Conservation (phyloP, 1,140 invertebrate genomes). For the Zaprionus nigranus region DNA sequence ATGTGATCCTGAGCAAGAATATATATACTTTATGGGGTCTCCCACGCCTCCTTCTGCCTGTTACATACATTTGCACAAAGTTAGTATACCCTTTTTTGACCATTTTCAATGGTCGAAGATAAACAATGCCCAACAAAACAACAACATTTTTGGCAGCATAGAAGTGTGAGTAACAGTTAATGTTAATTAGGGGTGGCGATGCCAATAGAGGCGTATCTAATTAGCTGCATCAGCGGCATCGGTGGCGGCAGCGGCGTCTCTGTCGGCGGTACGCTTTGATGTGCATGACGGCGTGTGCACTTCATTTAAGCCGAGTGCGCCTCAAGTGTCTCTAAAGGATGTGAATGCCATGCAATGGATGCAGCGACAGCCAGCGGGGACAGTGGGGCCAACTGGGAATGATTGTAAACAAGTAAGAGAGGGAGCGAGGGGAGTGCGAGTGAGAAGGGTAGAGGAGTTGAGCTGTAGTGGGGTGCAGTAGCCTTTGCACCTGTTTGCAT, state of each 20-base stretch:
- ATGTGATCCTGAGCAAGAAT: too few species aligned
- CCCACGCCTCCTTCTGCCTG: too few species aligned
- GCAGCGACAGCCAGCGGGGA: slow-evolving; percentile 15
- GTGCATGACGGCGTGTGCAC: slow-evolving; percentile 77
- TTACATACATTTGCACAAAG: too few species aligned
- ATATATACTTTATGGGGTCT: too few species aligned
- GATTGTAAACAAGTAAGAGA: background rate
- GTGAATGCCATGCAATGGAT: slow-evolving; percentile 32
- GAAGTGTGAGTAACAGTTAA: slow-evolving; percentile 57
- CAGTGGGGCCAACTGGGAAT: slow-evolving; percentile 14
- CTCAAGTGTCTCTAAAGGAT: slow-evolving; percentile 76
- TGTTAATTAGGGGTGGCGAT: slow-evolving; percentile 61
- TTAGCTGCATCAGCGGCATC: slow-evolving; percentile 57
- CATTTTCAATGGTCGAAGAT: too few species aligned
- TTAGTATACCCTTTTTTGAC: too few species aligned
- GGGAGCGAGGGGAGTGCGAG: background rate
- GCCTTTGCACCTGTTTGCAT: slow-evolving; percentile 74
- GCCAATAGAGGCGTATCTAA: slow-evolving; percentile 70
- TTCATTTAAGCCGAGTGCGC: slow-evolving; percentile 79
- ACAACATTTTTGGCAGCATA: slow-evolving; percentile 39
- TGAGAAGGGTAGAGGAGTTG: too few species aligned
- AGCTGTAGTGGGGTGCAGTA: background rate
- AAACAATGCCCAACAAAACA: slow-evolving; percentile 37
- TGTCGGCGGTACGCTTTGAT: slow-evolving; percentile 71
- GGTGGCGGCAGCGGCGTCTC: slow-evolving; percentile 27